Evolutionary conservation across 2,888 invertebrate species (phyloP).

Genomic region (Tinea semifulvella): DNA sequence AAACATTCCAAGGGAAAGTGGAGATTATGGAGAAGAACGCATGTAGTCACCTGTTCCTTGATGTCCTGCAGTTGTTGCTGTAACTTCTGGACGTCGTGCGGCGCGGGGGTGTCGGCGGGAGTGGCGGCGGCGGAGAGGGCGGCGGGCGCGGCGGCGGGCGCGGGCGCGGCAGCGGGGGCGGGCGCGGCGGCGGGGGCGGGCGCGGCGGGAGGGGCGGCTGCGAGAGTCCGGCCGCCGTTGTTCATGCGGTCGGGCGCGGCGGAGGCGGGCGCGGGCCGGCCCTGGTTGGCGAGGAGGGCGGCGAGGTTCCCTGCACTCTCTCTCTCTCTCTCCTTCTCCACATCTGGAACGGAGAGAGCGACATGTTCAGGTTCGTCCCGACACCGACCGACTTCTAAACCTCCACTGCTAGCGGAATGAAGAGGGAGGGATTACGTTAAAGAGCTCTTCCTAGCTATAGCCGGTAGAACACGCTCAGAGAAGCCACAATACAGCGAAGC

Average conservation of each 20-base stretch:
- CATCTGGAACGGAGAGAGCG: neutral
- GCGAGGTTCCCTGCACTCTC: slow-evolving; percentile 46
- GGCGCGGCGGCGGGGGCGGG: slow-evolving; percentile 18
- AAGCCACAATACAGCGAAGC: too few species aligned
- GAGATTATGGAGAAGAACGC: too few species aligned
- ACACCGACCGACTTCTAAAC: too few species aligned
- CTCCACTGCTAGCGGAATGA: too few species aligned
- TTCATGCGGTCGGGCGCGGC: slow-evolving; percentile 59
- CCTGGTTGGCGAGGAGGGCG: slow-evolving; percentile 56
- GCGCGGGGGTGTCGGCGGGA: slow-evolving; percentile 22
- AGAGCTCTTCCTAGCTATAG: too few species aligned
- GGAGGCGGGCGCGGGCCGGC: slow-evolving; percentile 48
- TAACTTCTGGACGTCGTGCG: slow-evolving; percentile 87
- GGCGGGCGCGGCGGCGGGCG: slow-evolving; percentile 39
- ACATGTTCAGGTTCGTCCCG: too few species aligned
- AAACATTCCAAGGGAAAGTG: too few species aligned
- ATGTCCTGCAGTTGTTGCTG: slow-evolving; percentile 97
- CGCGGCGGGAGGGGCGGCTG: slow-evolving; percentile 53
- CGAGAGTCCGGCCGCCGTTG: slow-evolving; percentile 45
- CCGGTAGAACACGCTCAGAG: too few species aligned
- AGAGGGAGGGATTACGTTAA: too few species aligned
- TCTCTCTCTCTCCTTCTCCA: neutral
- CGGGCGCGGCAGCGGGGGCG: slow-evolving; percentile 41
- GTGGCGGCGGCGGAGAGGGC: slow-evolving; percentile 14
- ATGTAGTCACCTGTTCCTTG: slow-evolving; percentile 85